Evolutionary conservation across 2,113 vertebrate genomes (phyloP).

Genomic region (Procavia capensis): DNA sequence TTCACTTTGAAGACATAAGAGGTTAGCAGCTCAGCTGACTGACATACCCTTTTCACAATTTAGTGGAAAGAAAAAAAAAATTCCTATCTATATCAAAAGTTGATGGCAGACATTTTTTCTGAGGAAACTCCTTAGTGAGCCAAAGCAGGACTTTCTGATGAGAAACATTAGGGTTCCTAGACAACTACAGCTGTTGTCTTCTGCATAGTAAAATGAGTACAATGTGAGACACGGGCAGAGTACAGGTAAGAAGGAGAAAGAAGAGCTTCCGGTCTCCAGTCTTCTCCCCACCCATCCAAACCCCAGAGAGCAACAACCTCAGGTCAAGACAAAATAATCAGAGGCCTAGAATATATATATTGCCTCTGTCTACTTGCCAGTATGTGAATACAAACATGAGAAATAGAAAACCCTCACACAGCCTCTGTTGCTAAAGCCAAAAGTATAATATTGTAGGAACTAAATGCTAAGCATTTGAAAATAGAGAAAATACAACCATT

Average conservation of each 20-base stretch:
- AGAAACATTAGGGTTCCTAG: not conserved
- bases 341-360: not conserved
- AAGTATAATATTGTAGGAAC: not conserved
- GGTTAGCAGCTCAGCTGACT: not conserved
- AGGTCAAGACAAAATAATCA: not conserved
- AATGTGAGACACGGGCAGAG: not conserved
- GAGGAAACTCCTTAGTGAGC: not conserved
- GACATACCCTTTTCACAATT: not conserved
- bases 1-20: not conserved
- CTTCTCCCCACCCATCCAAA: not conserved
- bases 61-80: not conserved
- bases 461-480: conserved; percentile 26
- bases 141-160: not conserved
- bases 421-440: not conserved
- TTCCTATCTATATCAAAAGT: not conserved
- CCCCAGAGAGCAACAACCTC: not conserved
- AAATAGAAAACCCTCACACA: not conserved
- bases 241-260: not conserved
- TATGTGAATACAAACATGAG: not conserved
- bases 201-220: not conserved
- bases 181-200: not conserved
- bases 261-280: not conserved
- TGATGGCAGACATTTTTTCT: not conserved
- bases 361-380: not conserved
- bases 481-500: not conserved